Evolutionary conservation across 2,888 invertebrate species (phyloP), one percentile per base, ranked within the genome.

Genomic region (Lacanobia wlatinum): DNA sequence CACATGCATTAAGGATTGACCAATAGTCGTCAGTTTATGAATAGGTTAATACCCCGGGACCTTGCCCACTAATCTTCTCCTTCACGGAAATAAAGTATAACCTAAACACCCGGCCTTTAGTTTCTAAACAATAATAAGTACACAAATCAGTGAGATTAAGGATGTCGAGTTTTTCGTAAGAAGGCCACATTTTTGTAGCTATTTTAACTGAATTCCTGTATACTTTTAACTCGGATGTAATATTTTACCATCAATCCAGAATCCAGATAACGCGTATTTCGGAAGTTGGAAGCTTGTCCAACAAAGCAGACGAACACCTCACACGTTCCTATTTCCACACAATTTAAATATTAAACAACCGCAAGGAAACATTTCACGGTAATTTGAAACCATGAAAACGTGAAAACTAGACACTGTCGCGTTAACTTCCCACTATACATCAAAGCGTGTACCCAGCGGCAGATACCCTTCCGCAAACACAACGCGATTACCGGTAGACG

Each of bases 61-160:
- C 91, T 92, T 91, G 90, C 84, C 82, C 73, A 89, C 81, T 87
- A 86, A 87, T 88, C 86, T 88, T 94, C 88, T 93, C 94, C 94
- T 95, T 94, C 93, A 90, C 76, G 55, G 80, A 88, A 86, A 86
- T 89, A 91, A 83, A 80, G 56, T 89, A 88, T 88, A 84, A 88
- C 87, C 78, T 84, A 87, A 88, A 89, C 86, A 82, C 86, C 80
- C 82, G 93, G 89, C 93, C 92, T 95, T 90, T 91, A 77, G 82
- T 88, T 90, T 88, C 79, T 85, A 89, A 91, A 92, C 90, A 93
- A 91, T 89, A 91, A 91, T 85, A 86, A 84, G 82, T 80, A 84
- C 76, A 89, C 84, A 91, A 91, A 93, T 93, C 91, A 89, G 80
- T 64, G 80, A 88, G 89, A 90, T 91, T 92, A 91, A 84, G 88